Evolutionary conservation across 2,797 vertebrate species (phyloP), one percentile per base, ranked within the genome.

Genomic region (Nasua narica): DNA sequence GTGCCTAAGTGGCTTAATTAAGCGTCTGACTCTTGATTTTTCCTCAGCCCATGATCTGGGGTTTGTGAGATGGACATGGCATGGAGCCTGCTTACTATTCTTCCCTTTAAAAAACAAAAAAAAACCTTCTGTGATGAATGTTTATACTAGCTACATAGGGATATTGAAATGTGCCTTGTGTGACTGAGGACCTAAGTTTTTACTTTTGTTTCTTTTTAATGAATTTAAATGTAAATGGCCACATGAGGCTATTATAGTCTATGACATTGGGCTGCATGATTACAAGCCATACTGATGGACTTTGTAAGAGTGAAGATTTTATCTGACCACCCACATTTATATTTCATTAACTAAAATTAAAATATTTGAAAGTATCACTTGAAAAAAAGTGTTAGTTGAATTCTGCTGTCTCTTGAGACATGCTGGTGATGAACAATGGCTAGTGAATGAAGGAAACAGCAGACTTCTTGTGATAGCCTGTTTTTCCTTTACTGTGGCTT

Each of bases 261-360:
- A 1, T 11, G 25, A 46, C 27, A 67, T 54, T 43, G 52, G 29
- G 85, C 52, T 58, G 25, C n/a, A 70, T 15, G 69, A 10, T 85
- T 77, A 60, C 10, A 74, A 79, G 48, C 43, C 27, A 16, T 60
- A 58, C 35, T 72, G 43, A 72, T 95, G 32, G 83, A 18, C 46
- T 92, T 92, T 87, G 9, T 92, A 81, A 82, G 56, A 81, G 14
- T 91, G 40, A 90, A 90, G 29, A 58, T 92, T 92, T 90, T 94
- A n/a, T 87, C 37, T 90, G 29, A 50, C 21, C 10, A 74, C 58
- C 29, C n/a, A 69, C 72, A 50, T 93, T 77, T 79, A 58, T 23
- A 78, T 67, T 94, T 93, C 83, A 9, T 87, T 97, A 81, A 58
- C 19, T 87, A 86, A 95, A 95, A 89, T 93, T 87, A 88, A 87